These are phyloP conservation scores for Tuberolachnus salignus DNA, from an alignment of 2,888 invertebrate species.

Conservation along the genomic window DNA sequence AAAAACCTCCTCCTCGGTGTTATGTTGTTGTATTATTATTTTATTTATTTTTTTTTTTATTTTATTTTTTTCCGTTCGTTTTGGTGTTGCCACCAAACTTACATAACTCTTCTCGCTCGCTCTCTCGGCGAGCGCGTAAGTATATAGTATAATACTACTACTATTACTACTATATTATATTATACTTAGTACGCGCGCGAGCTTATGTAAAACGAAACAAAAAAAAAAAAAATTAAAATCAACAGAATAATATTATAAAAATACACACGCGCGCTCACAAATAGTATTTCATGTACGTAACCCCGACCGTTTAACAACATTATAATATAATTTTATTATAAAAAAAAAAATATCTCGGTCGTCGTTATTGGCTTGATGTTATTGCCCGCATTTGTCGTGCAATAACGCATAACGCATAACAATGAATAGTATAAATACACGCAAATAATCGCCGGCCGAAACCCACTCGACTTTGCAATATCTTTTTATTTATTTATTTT, in stretches of 20 bases:
- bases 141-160: no score
- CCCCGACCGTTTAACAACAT: not conserved
- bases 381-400: no score
- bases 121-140: not conserved
- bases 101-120: constrained; percentile 24
- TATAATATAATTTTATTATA: no score
- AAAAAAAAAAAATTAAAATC: constrained; percentile 18
- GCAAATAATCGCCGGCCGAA: no score
- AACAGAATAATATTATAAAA: constrained; percentile 17
- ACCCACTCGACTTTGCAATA: no score
- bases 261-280: not conserved
- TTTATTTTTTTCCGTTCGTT: constrained; percentile 16
- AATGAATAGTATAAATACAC: no score
- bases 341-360: no score
- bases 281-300: not conserved
- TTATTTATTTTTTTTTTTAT: not conserved
- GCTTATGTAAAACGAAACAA: constrained; percentile 42
- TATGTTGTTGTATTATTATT: constrained; percentile 8
- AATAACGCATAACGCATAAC: no score
- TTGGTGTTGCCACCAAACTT: constrained; percentile 38
- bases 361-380: no score
- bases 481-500: no score
- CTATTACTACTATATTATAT: no score
- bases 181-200: not conserved
- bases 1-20: constrained; percentile 44